A percentile compares a stretch with the other conserved stretches of the same genome.
Evolutionary conservation across 2,113 vertebrate species (phyloP).

Genomic region (Collichthys lucidus): DNA sequence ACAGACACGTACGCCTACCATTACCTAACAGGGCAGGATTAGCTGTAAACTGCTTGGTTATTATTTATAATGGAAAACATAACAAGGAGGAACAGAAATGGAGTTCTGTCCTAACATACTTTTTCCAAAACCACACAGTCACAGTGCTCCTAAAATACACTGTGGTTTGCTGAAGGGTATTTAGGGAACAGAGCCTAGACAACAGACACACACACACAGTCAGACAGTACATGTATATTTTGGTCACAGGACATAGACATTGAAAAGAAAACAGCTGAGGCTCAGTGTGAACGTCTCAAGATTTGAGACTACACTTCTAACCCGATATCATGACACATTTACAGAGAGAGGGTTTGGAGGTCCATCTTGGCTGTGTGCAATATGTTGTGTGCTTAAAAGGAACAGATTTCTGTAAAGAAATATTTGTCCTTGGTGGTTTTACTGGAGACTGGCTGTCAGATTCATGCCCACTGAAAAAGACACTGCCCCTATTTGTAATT

Average conservation of each 20-base stretch:
- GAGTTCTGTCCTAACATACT: slow-evolving; percentile 18
- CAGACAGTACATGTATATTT: neutral
- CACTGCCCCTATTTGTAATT: too few species aligned
- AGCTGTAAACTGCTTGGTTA: slow-evolving; percentile 20
- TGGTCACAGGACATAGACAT: slow-evolving; percentile 15
- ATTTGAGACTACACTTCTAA: neutral
- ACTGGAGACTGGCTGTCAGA: too few species aligned
- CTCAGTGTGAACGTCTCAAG: neutral
- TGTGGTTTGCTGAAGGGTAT: slow-evolving; percentile 42
- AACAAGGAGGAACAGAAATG: slow-evolving; percentile 7
- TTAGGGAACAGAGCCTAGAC: slow-evolving; percentile 50
- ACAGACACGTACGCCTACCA: neutral
- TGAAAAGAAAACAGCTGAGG: neutral
- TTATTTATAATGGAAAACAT: slow-evolving; percentile 49
- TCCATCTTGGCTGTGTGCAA: too few species aligned
- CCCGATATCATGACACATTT: slow-evolving; percentile 37
- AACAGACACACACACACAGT: slow-evolving; percentile 20
- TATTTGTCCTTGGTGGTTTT: too few species aligned
- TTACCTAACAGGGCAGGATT: slow-evolving; percentile 35
- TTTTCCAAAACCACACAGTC: slow-evolving; percentile 32
- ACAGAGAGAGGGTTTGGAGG: slow-evolving; percentile 4
- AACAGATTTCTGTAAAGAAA: too few species aligned
- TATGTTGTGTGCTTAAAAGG: too few species aligned
- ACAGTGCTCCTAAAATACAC: slow-evolving; percentile 62
- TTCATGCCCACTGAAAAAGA: too few species aligned